Base-by-base conservation (phyloP, 1,140 invertebrate species). In the Oryzaephilus surinamensis region DNA sequence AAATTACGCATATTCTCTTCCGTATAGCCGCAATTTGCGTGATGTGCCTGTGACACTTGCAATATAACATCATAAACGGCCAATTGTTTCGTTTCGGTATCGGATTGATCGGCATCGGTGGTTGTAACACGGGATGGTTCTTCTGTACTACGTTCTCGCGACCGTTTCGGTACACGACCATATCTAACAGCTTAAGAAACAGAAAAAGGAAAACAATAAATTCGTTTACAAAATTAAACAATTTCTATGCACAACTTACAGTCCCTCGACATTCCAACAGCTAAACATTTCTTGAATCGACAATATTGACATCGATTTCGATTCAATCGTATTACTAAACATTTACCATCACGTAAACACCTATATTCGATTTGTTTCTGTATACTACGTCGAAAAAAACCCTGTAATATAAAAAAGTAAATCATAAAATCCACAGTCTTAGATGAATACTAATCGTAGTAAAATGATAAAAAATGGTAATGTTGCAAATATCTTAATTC, bases 311-410 rank as follows among this genome's bases (percentile, higher is more conserved):
- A 97, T 46, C 95, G 76, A 72, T 98, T 98, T 35, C 95, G 71
- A 67, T 96, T 98, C 43, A 97, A 74, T 53, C 93, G 74, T 59
- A 96, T 94, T 13, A 98, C 92, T 55, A 94, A 70, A 67, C 95
- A 97, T 74, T 95, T 95, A 45, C 93, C 92, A 69, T 97, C 93
- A 36, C 92, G 72, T 49, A 97, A 70, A 66, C 95, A 98, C 52
- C 92, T 74, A 66, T 97, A 97, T 61, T 97, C 93, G 54, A 97
- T 97, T 67, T 97, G 93, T 63, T 97, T 97, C 64, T 98, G 94
- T 51, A 97, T 97, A 64, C 91, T 85, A 46, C 83, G 72, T 26
- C 83, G 71, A 68, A 86, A 86, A 67, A 86, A 86, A 35, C 82
- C 83, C 84, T 86, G 73, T 33, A 69, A 72, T 46, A 48, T 55